Evolutionary conservation across 2,797 vertebrate species (phyloP).

Genomic region (Acropternis orthonyx): DNA sequence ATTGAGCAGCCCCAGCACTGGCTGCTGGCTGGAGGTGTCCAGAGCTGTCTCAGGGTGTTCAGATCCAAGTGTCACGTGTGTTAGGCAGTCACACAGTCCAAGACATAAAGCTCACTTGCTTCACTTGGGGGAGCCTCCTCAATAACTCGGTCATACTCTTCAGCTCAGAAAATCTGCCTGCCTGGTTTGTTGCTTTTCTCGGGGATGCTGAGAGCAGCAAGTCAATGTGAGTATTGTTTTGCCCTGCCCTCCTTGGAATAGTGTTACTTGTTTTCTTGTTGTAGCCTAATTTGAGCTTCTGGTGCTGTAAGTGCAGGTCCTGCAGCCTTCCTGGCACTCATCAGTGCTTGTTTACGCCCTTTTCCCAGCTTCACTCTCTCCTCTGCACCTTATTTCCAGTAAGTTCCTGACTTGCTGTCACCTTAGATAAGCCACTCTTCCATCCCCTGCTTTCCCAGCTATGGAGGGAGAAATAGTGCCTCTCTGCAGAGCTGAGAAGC

Average conservation of each 20-base stretch:
- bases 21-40: background rate
- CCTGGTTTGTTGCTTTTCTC: background rate
- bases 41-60: background rate
- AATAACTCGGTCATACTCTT: background rate
- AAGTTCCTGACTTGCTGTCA: slow-evolving; percentile 19
- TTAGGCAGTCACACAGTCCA: background rate
- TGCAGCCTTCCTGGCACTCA: background rate
- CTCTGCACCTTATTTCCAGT: slow-evolving; percentile 5
- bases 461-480: slow-evolving; percentile 22
- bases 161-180: background rate
- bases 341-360: background rate
- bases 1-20: background rate
- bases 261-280: background rate
- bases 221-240: background rate
- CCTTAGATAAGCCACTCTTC: slow-evolving; percentile 13
- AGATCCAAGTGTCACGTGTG: background rate
- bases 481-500: slow-evolving; percentile 15
- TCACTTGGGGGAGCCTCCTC: background rate
- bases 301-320: background rate
- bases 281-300: background rate
- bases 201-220: background rate
- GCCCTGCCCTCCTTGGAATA: background rate
- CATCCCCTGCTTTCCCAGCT: background rate
- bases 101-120: background rate
- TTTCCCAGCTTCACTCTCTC: background rate